These are phyloP conservation scores for Tyrophagus putrescentiae DNA, from an alignment of 1,140 invertebrate genomes.

Conservation along the genomic window DNA sequence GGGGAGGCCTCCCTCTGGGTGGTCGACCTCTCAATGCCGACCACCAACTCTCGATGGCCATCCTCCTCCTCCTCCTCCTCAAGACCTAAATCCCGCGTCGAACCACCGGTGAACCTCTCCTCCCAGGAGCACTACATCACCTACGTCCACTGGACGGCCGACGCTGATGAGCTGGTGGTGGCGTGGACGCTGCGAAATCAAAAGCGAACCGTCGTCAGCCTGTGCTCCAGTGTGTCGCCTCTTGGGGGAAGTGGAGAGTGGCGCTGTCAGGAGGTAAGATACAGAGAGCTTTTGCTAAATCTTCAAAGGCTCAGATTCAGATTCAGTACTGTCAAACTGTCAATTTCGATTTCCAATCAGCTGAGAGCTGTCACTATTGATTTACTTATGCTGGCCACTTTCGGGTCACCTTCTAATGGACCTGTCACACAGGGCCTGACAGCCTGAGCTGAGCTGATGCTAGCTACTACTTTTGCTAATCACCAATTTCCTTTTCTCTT, in stretches of 20 bases:
- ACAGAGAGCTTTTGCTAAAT: too few relatives aligned
- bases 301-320: too few relatives aligned
- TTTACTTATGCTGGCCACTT: too few relatives aligned
- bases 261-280: conserved; percentile 15
- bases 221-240: too few relatives aligned
- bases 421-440: too few relatives aligned
- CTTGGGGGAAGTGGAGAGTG: conserved; percentile 13
- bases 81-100: neutral
- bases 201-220: conserved; percentile 3
- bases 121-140: conserved; percentile 18
- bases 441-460: too few relatives aligned
- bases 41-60: neutral
- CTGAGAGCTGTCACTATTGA: too few relatives aligned
- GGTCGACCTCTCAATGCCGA: neutral
- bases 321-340: too few relatives aligned
- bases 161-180: conserved; percentile 16
- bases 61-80: neutral
- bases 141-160: conserved; percentile 15
- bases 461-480: too few relatives aligned
- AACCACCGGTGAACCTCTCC: neutral
- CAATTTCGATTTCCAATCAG: too few relatives aligned
- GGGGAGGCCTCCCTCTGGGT: conserved; percentile 5
- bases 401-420: too few relatives aligned
- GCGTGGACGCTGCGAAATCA: conserved; percentile 20
- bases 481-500: too few relatives aligned